Evolutionary conservation across 1,140 invertebrate species (phyloP), one percentile per base, ranked within the genome.

Genomic region (Popillia japonica): DNA sequence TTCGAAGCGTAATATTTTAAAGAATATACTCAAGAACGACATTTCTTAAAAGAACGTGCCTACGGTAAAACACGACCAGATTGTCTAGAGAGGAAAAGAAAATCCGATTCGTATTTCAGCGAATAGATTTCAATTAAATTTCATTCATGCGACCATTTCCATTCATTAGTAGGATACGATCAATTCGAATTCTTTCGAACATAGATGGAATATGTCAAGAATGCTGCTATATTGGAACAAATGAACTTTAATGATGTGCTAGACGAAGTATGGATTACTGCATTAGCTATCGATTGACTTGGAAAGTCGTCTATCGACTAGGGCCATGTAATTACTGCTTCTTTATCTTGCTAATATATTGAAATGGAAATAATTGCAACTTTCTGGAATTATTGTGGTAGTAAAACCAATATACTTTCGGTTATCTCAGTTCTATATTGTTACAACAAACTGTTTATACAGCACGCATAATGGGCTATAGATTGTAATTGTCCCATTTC

Each of bases 121-220:
- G 59, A 64, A 64, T 64, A 64, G 59, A 64, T 64, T 22, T 22
- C 59, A 64, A 64, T 64, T 64, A 64, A 64, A 64, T 64, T 64
- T 64, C 59, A 64, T 64, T 64, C 59, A 64, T 64, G 17, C n/a
- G 59, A n/a, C 44, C 44, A 10, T 3, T 64, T 17, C 59, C 59
- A 64, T 64, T 64, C 59, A 64, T 27, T 64, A 64, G 59, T 64
- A 8, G 59, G 9, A 20, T 20, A 20, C 23, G 23, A 64, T 64
- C 17, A 20, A 20, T 7, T 27, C 23, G 17, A 10, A 64, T 64
- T 6, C 59, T 20, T 48, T 10, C 44, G 44, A 48, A 48, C 44
- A 11, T 2, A 9, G 44, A 48, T 9, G 10, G 44, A 48, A 48
- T n/a, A 10, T 48, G n/a, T 48, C 44, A 48, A 48, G 44, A 48